Percentiles rank a stretch among this genome's conserved stretches.
Conservation (phyloP, 1,140 invertebrate genomes). For the Diachasma alloeum region DNA sequence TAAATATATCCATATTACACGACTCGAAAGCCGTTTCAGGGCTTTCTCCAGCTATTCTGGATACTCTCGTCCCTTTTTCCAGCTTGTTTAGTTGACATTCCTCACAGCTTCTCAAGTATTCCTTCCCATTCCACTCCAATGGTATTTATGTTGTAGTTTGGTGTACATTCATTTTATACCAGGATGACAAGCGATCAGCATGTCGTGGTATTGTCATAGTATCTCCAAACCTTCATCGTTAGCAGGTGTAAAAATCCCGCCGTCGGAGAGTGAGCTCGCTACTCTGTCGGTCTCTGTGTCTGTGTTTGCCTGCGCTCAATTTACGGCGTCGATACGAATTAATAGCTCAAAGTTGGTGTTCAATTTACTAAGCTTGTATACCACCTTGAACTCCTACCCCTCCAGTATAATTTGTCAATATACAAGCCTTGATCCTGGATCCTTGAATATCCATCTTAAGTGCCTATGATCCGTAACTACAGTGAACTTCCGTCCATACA, state of each 20-base stretch:
- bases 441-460: too few relatives aligned
- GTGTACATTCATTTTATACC: too few relatives aligned
- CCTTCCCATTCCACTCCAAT: constrained; percentile 41
- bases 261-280: too few relatives aligned
- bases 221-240: neutral
- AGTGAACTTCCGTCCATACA: too few relatives aligned
- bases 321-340: too few relatives aligned
- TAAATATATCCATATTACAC: constrained; percentile 44
- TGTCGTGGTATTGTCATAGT: constrained; percentile 35
- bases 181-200: constrained; percentile 39
- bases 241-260: neutral
- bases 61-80: constrained; percentile 26
- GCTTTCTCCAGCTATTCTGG: constrained; percentile 35
- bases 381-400: neutral
- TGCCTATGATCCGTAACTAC: too few relatives aligned
- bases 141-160: constrained; percentile 38
- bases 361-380: neutral
- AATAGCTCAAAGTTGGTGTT: neutral
- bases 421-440: neutral
- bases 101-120: constrained; percentile 14
- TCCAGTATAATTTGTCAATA: neutral
- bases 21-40: constrained; percentile 28
- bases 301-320: neutral
- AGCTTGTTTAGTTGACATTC: constrained; percentile 35
- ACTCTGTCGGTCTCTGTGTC: too few relatives aligned